Conservation (phyloP, 2,797 vertebrate species). For the Coracias cyanogaster region DNA sequence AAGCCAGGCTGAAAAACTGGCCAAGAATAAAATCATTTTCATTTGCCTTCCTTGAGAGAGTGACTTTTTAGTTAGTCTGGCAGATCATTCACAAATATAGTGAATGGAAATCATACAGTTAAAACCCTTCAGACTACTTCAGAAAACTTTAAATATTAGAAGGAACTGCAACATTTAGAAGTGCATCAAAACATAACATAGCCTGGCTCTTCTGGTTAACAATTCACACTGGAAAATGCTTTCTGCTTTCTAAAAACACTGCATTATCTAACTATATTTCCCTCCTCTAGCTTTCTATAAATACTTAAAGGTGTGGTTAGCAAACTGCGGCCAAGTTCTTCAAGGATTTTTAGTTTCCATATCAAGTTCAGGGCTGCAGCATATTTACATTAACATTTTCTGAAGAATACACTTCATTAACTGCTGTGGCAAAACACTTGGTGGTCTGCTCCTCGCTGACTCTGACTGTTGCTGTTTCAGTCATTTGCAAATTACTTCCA, state of each 20-base stretch:
- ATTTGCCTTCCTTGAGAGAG: not conserved
- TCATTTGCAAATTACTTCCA: conserved; percentile 79
- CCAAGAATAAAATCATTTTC: not conserved
- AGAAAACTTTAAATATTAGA: not conserved
- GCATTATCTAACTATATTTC: conserved; percentile 20
- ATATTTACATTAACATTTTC: conserved; percentile 59
- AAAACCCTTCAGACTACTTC: not conserved
- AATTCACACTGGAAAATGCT: not conserved
- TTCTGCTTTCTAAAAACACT: conserved; percentile 50
- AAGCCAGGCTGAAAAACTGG: not conserved
- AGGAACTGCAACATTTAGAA: not conserved
- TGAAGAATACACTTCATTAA: conserved; percentile 72
- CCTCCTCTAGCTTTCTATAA: conserved; percentile 43
- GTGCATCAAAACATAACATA: not conserved
- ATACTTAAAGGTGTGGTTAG: conserved; percentile 42
- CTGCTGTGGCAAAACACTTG: conserved; percentile 51
- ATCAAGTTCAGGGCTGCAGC: conserved; percentile 35
- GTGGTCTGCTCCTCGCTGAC: conserved; percentile 60
- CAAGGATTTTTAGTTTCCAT: conserved; percentile 54
- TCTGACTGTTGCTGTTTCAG: conserved; percentile 62
- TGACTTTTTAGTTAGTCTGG: not conserved
- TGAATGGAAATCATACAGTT: not conserved
- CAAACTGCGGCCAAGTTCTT: conserved; percentile 37
- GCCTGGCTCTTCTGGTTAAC: not conserved
- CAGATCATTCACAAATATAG: not conserved